Evolutionary conservation across 2,888 invertebrate genomes (phyloP).

Genomic region (Lasioglossum vierecki): DNA sequence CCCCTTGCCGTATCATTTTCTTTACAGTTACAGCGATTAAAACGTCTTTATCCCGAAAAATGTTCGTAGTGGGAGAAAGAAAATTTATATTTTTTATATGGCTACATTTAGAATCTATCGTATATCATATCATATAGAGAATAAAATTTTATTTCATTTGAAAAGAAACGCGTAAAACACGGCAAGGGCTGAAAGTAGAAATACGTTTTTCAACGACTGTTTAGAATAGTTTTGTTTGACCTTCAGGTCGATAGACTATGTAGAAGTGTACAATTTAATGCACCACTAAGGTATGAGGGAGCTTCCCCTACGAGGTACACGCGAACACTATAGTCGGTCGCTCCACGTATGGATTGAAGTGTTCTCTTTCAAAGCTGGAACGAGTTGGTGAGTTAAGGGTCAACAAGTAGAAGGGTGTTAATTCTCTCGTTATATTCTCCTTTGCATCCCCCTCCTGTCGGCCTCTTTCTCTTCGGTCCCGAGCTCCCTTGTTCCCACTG

Average conservation of each 20-base stretch:
- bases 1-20: too few species aligned
- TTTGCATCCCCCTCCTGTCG: constrained; percentile 39
- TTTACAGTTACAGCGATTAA: too few species aligned
- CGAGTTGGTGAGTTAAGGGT: constrained; percentile 56
- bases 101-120: too few species aligned
- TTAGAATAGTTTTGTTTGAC: too few species aligned
- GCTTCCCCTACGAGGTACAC: neutral
- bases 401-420: constrained; percentile 61
- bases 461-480: constrained; percentile 38
- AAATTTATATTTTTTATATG: too few species aligned
- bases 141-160: too few species aligned
- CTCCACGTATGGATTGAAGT: neutral
- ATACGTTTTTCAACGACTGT: too few species aligned
- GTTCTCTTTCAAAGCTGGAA: constrained; percentile 17
- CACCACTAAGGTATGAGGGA: neutral
- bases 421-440: constrained; percentile 58
- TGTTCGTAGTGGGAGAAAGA: too few species aligned
- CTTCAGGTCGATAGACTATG: neutral
- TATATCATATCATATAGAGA: too few species aligned
- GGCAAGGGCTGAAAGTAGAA: too few species aligned
- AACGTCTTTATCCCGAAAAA: too few species aligned
- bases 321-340: neutral
- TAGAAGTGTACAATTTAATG: neutral
- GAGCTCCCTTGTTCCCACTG: constrained; percentile 42
- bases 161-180: too few species aligned